A percentile compares a stretch with the other conserved stretches of the same genome.
Evolutionary conservation across 2,797 vertebrate species (phyloP).

Genomic region (Danio tinwini): DNA sequence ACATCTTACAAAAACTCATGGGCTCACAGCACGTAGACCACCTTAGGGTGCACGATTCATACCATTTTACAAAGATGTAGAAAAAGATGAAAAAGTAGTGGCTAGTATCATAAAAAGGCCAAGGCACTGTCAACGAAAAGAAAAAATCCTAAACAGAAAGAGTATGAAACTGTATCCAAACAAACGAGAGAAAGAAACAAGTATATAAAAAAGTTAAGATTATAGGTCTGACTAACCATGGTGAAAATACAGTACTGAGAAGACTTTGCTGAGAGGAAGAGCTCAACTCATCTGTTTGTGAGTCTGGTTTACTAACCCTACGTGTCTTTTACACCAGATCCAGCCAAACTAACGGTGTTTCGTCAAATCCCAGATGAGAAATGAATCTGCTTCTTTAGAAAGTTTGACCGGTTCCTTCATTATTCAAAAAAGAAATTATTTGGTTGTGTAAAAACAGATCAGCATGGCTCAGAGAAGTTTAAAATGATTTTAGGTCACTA

Average conservation of each 20-base stretch:
- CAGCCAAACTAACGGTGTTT: slow-evolving; percentile 1
- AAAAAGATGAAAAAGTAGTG: slow-evolving; percentile 70
- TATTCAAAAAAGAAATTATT: slow-evolving; percentile 13
- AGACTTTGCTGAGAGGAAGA: slow-evolving; percentile 62
- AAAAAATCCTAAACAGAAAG: slow-evolving; percentile 54
- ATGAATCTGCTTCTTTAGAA: neutral
- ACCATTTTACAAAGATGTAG: slow-evolving; percentile 75
- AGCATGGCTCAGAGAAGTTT: slow-evolving; percentile 7
- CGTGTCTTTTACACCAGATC: slow-evolving; percentile 25
- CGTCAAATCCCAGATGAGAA: neutral
- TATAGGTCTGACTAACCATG: slow-evolving; percentile 61
- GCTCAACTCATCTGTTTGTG: slow-evolving; percentile 24
- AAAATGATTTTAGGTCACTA: slow-evolving; percentile 26
- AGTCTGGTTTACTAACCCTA: neutral
- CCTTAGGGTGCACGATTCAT: slow-evolving; percentile 47
- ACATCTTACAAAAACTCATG: slow-evolving; percentile 66
- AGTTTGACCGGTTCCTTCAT: neutral
- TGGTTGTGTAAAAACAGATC: slow-evolving; percentile 3
- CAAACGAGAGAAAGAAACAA: slow-evolving; percentile 34
- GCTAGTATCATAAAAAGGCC: slow-evolving; percentile 74
- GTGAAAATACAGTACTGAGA: slow-evolving; percentile 78
- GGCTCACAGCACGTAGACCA: slow-evolving; percentile 72
- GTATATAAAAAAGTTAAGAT: slow-evolving; percentile 63
- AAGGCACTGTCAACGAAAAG: slow-evolving; percentile 79
- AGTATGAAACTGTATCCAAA: slow-evolving; percentile 40